Evolutionary conservation across 2,797 vertebrate species (phyloP), one percentile per base, ranked within the genome.

Genomic region (Microctenopoma steveboyesi): DNA sequence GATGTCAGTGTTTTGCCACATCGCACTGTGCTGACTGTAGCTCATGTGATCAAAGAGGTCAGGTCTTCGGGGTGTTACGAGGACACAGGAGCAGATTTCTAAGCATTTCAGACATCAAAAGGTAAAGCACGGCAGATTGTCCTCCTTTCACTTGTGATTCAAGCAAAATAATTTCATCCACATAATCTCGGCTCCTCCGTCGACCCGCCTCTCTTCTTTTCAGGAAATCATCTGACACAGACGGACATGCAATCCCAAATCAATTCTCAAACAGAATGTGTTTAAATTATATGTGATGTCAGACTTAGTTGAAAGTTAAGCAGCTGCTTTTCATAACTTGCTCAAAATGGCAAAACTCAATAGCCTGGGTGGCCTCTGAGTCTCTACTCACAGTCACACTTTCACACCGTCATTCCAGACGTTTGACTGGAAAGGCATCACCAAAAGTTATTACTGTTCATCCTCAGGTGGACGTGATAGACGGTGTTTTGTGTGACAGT

Each of bases 121-220:
- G 67, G 12, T 72, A 59, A 74, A 73, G 51, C 61, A 43, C 37
- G 39, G 72, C 12, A 47, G 69, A 74, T 18, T 68, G 13, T 72
- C 64, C 56, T 69, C 72, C 72, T 59, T 82, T 90, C 84, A 71
- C 83, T 76, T 81, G 79, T 61, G 83, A 89, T 88, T 78, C 70
- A 71, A 87, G 76, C 57, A 3, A 63, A 54, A 55, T 48, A 71
- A 64, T 43, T 74, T 62, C 64, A 78, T 50, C 78, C 76, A 88
- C 86, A 35, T 18, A 27, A 82, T 88, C 78, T 84, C 25, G 1
- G 18, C 69, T 53, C 68, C 63, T 68, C 22, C 0, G 7, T 62
- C 72, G 68, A 62, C 72, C 59, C 4, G 63, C 74, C 66, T 48
- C 51, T 40, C 46, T 52, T 30, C 28, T 30, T 30, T 25, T 42